Evolutionary conservation across 2,797 vertebrate genomes (phyloP), one percentile per base, ranked within the genome.

Genomic region (Leuciscus waleckii): DNA sequence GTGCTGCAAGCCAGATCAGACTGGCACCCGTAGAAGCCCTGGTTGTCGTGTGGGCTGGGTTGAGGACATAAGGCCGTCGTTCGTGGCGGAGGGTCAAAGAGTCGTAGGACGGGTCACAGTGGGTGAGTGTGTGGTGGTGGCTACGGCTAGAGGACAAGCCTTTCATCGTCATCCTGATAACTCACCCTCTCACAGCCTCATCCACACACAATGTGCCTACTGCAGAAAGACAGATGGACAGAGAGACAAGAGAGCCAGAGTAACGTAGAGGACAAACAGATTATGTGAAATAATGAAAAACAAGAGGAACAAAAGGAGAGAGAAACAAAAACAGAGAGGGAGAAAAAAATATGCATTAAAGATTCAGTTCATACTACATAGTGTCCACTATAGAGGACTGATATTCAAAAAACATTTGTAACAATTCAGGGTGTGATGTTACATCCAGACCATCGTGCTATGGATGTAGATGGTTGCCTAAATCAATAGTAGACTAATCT

Each of bases 1-100:
- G 98, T 98, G 92, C 97, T 98, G 93, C 97, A 98, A 90, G 97
- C 96, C 90, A 98, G 93, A 83, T 98, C 97, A 0, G 97, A 94
- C 91, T 97, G 97, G 90, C 97, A 98, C 85, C 94, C 94, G 89
- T 97, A 97, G 94, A 97, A 98, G 5, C 97, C 41, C 16, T 88
- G 95, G 88, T 98, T 97, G 95, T 93, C 0, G 96, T 93, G 84
- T 96, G 97, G 82, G 93, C 90, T 74, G 95, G 95, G 88, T 96
- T 97, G 89, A 98, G 92, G 93, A 97, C 93, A 94, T 96, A 98
- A 91, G 97, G 95, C 91, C 96, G 96, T 74, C 96, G 96, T 88
- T 97, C 96, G 0, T 95, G 88, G 88, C 95, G 96, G 87, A 95
- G 95, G 5, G 97, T 94, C 93, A 98, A 93, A 39, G 95, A 95